A percentile compares a stretch with the other conserved stretches of the same genome.
phyloP scores from a whole-genome alignment of 2,113 vertebrate genomes.

The Bos javanicus region DNA sequence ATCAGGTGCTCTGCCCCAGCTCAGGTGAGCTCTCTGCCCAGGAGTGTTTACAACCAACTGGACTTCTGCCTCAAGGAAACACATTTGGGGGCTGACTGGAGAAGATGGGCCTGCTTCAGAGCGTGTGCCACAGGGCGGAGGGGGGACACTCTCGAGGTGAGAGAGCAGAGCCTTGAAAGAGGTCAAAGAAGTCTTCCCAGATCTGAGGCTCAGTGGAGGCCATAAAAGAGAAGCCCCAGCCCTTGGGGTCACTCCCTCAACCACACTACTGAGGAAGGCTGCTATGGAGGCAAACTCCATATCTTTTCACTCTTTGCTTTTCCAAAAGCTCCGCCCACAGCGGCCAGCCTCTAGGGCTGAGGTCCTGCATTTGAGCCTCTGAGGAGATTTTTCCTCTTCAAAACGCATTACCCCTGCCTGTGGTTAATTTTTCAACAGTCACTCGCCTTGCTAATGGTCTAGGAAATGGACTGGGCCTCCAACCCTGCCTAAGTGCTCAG shows the following conservation, averaged over 20 bases:
- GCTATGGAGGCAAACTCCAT: accelerated
- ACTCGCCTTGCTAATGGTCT: not conserved
- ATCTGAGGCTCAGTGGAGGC: not conserved
- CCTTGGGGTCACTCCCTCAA: not conserved
- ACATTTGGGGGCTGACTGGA: not conserved
- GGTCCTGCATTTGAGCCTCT: not conserved
- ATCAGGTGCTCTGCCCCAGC: accelerated
- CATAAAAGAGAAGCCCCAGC: accelerated
- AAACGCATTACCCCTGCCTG: not conserved
- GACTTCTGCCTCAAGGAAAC: not conserved
- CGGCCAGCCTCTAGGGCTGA: accelerated
- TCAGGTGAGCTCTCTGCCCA: not conserved
- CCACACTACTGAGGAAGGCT: not conserved
- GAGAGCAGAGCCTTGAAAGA: not conserved
- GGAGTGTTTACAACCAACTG: not conserved
- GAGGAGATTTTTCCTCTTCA: not conserved
- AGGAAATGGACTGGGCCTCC: not conserved
- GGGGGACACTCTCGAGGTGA: accelerated
- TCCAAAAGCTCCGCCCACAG: not conserved
- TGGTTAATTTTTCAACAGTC: constrained; percentile 17
- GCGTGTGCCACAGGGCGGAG: accelerated
- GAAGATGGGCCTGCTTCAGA: not conserved
- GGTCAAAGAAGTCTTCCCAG: not conserved
- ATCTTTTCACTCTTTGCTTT: not conserved
- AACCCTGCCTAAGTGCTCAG: not conserved